Evolutionary conservation across 2,113 vertebrate species (phyloP).

Genomic region (Cacatua alba): DNA sequence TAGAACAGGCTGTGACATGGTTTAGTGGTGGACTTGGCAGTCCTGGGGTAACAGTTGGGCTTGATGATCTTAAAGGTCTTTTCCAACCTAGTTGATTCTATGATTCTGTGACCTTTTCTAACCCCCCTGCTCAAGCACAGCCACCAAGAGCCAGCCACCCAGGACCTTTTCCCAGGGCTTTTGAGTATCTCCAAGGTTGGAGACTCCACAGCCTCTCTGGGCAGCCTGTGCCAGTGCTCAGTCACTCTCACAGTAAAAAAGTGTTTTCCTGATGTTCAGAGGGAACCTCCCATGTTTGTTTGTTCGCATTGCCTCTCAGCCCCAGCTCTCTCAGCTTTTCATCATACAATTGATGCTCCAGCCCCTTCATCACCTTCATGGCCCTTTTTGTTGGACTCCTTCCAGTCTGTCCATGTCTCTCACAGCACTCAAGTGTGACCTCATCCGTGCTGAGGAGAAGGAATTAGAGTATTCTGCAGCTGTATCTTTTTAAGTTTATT

Average conservation of each 20-base stretch:
- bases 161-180: not conserved
- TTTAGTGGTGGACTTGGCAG: not conserved
- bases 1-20: not conserved
- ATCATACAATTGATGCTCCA: not conserved
- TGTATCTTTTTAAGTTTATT: not conserved
- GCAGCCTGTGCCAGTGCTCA: not conserved
- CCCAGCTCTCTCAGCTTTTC: not conserved
- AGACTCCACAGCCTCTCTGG: not conserved
- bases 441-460: not conserved
- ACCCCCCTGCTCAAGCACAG: not conserved
- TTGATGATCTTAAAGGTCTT: not conserved
- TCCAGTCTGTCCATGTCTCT: not conserved
- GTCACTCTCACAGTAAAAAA: not conserved
- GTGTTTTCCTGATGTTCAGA: not conserved
- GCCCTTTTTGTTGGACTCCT: not conserved
- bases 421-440: not conserved
- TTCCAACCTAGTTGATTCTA: not conserved
- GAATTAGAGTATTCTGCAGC: not conserved
- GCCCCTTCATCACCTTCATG: not conserved
- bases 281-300: not conserved
- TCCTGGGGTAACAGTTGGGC: not conserved
- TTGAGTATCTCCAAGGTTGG: not conserved
- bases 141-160: not conserved
- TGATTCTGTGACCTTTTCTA: not conserved
- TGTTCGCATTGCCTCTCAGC: not conserved